Evolutionary conservation across 1,140 invertebrate genomes (phyloP).

Genomic region (Amyelois transitella): DNA sequence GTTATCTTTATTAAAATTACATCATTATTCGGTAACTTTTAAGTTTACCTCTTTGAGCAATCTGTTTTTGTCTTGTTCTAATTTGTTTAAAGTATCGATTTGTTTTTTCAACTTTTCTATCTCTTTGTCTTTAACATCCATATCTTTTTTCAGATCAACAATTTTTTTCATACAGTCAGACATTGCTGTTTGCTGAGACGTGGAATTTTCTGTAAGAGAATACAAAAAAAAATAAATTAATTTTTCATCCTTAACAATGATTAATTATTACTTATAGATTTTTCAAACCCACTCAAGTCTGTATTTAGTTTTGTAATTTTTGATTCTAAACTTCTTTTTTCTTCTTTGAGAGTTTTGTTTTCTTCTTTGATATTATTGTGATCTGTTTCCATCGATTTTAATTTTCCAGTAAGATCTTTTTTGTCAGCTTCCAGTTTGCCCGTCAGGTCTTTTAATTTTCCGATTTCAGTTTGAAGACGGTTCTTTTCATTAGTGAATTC

Average conservation of each 20-base stretch:
- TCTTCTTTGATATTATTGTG: constrained; percentile 37
- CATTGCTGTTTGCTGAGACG: constrained; percentile 71
- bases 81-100: constrained; percentile 63
- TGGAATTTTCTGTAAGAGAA: constrained; percentile 58
- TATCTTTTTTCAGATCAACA: constrained; percentile 73
- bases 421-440: constrained; percentile 66
- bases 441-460: constrained; percentile 66
- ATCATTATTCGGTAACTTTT: not conserved
- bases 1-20: not conserved
- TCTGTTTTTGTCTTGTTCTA: constrained; percentile 73
- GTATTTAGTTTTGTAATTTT: constrained; percentile 74
- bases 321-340: constrained; percentile 76
- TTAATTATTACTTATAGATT: not conserved
- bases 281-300: constrained; percentile 66
- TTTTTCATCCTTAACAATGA: not conserved
- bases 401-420: constrained; percentile 66
- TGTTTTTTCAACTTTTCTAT: constrained; percentile 76
- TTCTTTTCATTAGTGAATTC: constrained; percentile 73
- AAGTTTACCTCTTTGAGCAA: constrained; percentile 65
- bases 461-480: constrained; percentile 72
- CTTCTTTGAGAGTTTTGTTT: constrained; percentile 66
- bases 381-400: constrained; percentile 66
- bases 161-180: constrained; percentile 73
- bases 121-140: constrained; percentile 76
- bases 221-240: constrained; percentile 11